Evolutionary conservation across 35 echinoderm and acorn worm species (phyloP).

Genomic region (Holothuria glaberrima): DNA sequence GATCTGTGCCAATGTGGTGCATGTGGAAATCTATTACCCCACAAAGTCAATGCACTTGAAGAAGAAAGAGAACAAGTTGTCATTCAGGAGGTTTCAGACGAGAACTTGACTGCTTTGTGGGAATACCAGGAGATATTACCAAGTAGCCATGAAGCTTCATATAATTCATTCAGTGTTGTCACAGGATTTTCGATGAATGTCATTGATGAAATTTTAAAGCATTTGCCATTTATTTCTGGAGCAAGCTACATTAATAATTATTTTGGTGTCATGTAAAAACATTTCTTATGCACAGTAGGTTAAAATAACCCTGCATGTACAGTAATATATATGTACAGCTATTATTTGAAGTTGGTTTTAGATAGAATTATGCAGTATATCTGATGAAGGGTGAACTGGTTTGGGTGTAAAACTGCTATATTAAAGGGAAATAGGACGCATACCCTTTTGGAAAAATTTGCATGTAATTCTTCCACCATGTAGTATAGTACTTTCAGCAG

Average conservation of each 20-base stretch:
- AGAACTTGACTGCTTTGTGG: background rate
- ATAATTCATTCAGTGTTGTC: conserved; percentile 20
- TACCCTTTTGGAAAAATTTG: too few relatives aligned
- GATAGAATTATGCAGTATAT: too few relatives aligned
- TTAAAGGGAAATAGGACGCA: too few relatives aligned
- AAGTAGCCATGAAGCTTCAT: background rate
- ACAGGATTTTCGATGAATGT: conserved; percentile 19
- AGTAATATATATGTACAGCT: too few relatives aligned
- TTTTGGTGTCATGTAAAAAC: too few relatives aligned
- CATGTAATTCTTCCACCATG: too few relatives aligned
- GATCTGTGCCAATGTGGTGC: background rate
- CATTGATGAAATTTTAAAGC: conserved; percentile 18
- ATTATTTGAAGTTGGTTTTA: too few relatives aligned
- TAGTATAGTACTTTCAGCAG: too few relatives aligned
- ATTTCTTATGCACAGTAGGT: too few relatives aligned
- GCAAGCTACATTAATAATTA: conserved; percentile 25
- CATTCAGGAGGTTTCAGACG: conserved; percentile 5
- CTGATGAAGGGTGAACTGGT: too few relatives aligned
- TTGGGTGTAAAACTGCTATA: too few relatives aligned
- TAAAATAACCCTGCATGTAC: too few relatives aligned
- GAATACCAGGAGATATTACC: background rate
- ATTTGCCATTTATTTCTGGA: conserved; percentile 25
- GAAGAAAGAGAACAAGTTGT: conserved; percentile 16
- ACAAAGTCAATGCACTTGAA: background rate
- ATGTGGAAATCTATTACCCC: background rate